Percentiles rank a stretch among this genome's conserved stretches.
phyloP scores from a whole-genome alignment of 2,888 invertebrate genomes.

The Drosophila parthenogenetica region DNA sequence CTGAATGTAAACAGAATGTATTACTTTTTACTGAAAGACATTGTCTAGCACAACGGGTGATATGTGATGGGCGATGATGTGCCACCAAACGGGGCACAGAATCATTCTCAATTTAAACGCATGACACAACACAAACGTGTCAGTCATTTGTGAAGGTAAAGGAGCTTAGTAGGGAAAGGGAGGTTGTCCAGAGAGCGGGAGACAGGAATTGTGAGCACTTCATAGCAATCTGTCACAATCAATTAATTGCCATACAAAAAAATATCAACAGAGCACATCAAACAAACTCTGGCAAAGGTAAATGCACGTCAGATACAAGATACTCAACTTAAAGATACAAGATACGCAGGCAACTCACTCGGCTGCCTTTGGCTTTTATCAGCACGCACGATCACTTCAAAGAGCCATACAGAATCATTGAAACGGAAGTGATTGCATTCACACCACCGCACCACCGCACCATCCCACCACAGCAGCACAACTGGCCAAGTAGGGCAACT shows the following conservation, averaged over 20 bases:
- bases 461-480: slow-evolving; percentile 10
- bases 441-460: slow-evolving; percentile 51
- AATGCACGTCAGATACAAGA: slow-evolving; percentile 66
- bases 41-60: slow-evolving; percentile 35
- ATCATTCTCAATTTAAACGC: slow-evolving; percentile 71
- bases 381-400: slow-evolving; percentile 80
- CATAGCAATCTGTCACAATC: slow-evolving; percentile 80
- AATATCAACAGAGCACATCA: slow-evolving; percentile 74
- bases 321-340: slow-evolving; percentile 56
- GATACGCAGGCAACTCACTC: slow-evolving; percentile 30
- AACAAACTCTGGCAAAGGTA: slow-evolving; percentile 62
- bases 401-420: slow-evolving; percentile 61
- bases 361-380: slow-evolving; percentile 68
- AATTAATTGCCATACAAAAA: slow-evolving; percentile 74
- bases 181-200: not conserved
- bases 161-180: not conserved
- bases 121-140: slow-evolving; percentile 77
- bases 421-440: slow-evolving; percentile 78
- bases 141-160: slow-evolving; percentile 49
- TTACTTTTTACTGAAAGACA: slow-evolving; percentile 55
- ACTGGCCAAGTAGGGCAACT: slow-evolving; percentile 27
- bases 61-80: slow-evolving; percentile 20
- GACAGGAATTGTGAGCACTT: slow-evolving; percentile 41
- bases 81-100: slow-evolving; percentile 14
- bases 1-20: slow-evolving; percentile 55